Evolutionary conservation across 2,797 vertebrate genomes (phyloP), one percentile per base, ranked within the genome.

Genomic region (Trachops cirrhosus): DNA sequence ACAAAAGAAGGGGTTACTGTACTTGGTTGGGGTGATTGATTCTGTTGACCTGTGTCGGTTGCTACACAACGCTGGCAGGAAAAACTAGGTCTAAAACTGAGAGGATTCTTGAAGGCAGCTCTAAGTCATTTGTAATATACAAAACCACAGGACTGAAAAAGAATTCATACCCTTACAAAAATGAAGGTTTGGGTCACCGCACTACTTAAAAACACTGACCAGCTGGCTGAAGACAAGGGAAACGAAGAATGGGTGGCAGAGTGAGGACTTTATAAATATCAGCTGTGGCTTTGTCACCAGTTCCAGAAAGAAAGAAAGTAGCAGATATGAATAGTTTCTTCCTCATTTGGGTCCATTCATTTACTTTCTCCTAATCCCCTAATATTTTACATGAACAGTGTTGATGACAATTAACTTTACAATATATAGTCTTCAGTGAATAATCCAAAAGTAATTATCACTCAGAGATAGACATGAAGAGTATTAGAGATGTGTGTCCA

Each of bases 261-360:
- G 77, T 74, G 88, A 41, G 14, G 64, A 78, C 54, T 59, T 83
- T 67, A 44, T 78, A 78, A 44, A 92, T 48, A 80, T 29, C 44
- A 82, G 6, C 52, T 37, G 54, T 89, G 79, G 26, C 34, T 89
- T 93, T 70, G 59, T 77, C 52, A 73, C 50, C 71, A 77, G n/a
- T 54, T 34, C 64, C 77, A 93, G 46, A 73, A 90, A 44, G 86
- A 90, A 93, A 50, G 89, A 89, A 89, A 91, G 71, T 54, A 64
- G 52, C 52, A 87, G 75, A 83, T 73, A 86, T 32, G 26, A 68
- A 80, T 8, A 54, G 37, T 78, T 71, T 82, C 41, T 70, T 86
- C 26, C 50, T 71, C 24, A 37, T 89, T 86, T 89, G 32, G 79
- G 74, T 92, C 44, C 41, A 39, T 64, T 62, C 46, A 10, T 74